Base-by-base conservation (phyloP, 2,888 invertebrate species). In the Phasia obesa region DNA sequence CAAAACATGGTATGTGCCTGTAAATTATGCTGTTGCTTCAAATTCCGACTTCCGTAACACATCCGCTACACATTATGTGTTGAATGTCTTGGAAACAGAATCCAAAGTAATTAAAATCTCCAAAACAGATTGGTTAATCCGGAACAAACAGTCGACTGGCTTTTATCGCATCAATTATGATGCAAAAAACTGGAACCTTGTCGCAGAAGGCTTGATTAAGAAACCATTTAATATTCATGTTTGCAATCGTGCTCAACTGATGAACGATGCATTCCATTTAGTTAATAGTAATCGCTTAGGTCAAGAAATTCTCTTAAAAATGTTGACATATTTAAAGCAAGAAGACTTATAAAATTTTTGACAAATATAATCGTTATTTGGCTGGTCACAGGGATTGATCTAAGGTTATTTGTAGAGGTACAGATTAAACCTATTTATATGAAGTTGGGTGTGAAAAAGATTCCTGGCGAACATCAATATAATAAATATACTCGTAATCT, bases 231-330 rank as follows among this genome's bases (percentile, higher is more conserved):
- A 93, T 74, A 95, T 97, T 74, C 94, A 95, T 85, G 93, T 94
- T 0, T 94, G 95, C 65, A 97, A 97, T 88, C 92, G 97, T 49
- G 97, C 97, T 0, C 97, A 98, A 88, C 92, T 98, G 51, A 92
- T 99, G 11, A 96, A 97, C 85, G 98, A 99, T 89, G 94, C 96
- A 0, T 93, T 88, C 53, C 85, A 85, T 2, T 87, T 90, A 2
- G 86, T 78, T 25, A 86, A 86, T 6, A 86, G 87, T 13, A 85
- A 84, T 0, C 87, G 87, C 0, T 76, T 89, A 25, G 55, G 85
- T 2, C 88, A 90, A 55, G 62, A 79, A 3, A 86, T 86, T 2
- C 78, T 90, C 3, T 78, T 91, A 23, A 73, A 86, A 11, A 81
- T 91, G 84, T 75, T 90, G 62, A 87, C 86, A 21, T 91, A 90